Evolutionary conservation across 2,797 vertebrate genomes (phyloP), one percentile per base, ranked within the genome.

Genomic region (Melanitta fusca): DNA sequence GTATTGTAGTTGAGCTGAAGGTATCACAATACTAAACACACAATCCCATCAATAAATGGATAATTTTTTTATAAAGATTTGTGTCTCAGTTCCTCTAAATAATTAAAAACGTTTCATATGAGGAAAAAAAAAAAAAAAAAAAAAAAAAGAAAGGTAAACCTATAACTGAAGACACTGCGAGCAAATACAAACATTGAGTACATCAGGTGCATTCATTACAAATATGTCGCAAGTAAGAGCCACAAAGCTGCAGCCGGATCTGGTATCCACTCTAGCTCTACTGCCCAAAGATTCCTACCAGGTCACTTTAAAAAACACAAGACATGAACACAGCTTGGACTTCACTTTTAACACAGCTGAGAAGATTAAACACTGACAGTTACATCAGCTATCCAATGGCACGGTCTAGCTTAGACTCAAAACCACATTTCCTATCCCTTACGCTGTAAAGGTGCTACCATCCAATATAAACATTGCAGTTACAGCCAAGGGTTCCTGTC

Each of bases 401-500:
- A 24, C 14, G 32, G 41, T 2, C 24, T 13, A 85, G 21, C 47
- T 92, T 62, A 80, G 51, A 91, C 45, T 51, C 43, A 57, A 73
- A 51, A 10, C 5, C 4, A 2, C 16, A 1, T 0, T n/a, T 84
- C 74, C 51, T 18, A 77, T 10, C n/a, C 45, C 13, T 62, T 43
- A 21, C 0, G 0, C 11, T 11, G 14, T 0, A 36, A 30, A 85
- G 34, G 25, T 68, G 65, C n/a, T 47, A 4, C 20, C 36, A 30
- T 28, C 30, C 51, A 54, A 21, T 1, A 69, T 0, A 45, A 61
- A 72, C 16, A 58, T 0, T 38, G 66, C 70, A 58, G 0, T 10
- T 81, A 39, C 5, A 72, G 69, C 18, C 88, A 85, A 25, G 32
- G n/a, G 36, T 18, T 91, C 47, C 66, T 69, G 64, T 8, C 32